phyloP scores from a whole-genome alignment of 2,113 vertebrate genomes.

The Pteronura brasiliensis region DNA sequence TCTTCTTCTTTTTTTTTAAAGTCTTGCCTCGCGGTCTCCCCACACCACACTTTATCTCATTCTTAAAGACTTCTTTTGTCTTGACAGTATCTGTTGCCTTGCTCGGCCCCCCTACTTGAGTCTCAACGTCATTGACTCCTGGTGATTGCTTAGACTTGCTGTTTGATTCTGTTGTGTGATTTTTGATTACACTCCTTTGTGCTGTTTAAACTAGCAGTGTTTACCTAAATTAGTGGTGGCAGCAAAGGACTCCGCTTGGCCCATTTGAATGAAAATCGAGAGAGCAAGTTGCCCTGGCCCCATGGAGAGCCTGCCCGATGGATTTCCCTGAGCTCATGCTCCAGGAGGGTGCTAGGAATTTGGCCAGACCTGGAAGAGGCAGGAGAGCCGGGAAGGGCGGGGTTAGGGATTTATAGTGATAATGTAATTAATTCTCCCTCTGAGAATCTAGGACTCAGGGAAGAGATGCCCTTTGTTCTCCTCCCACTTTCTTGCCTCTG shows the following conservation, averaged over 20 bases:
- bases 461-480: background rate
- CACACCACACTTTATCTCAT: background rate
- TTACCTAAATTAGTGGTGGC: background rate
- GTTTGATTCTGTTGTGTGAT: background rate
- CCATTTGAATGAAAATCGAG: background rate
- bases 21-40: background rate
- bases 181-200: constrained; percentile 3
- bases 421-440: background rate
- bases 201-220: background rate
- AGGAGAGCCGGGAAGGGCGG: background rate
- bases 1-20: background rate
- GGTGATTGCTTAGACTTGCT: background rate
- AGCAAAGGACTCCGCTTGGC: background rate
- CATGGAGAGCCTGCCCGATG: background rate
- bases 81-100: background rate
- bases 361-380: background rate
- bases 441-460: background rate
- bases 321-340: background rate
- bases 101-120: background rate
- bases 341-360: background rate
- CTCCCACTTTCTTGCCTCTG: background rate
- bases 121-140: background rate
- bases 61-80: background rate
- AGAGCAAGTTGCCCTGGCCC: background rate
- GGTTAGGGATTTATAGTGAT: background rate